Base-by-base conservation (phyloP, 2,888 invertebrate genomes). In the Philopedon plagiatum region DNA sequence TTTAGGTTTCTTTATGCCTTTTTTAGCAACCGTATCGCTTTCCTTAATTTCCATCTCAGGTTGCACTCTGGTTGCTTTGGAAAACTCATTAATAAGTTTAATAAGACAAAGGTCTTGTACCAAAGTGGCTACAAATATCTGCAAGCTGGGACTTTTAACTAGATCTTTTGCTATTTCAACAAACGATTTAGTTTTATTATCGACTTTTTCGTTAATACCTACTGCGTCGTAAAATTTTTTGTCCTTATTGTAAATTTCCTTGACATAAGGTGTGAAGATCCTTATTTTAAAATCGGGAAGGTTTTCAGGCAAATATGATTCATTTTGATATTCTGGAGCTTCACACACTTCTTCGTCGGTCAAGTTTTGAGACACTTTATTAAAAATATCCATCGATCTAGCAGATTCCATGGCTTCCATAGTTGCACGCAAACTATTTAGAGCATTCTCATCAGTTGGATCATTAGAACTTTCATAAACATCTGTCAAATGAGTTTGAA, bases 31-130 rank as follows among this genome's bases (percentile, higher is more conserved):
- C 54, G 21, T 13, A 44, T 49, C 60, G 3, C 13, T 65, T 21
- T 32, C 21, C 23, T 66, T 37, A n/a, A 34, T 29, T 64, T 56
- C 49, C 61, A 18, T 11, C n/a, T 39, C 18, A 15, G 1, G 19
- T 54, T 72, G 7, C 23, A 23, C 15, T 46, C 2, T 64, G 46
- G 60, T 54, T 32, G 74, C 49, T 71, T 78, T 78, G 19, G 63
- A 57, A 21, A 80, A 54, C 29, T 80, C 77, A 15, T 75, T 76
- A 0, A 81, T 74, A 8, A 81, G 56, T 65, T 77, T 81, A 8
- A 81, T 75, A 5, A 81, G 61, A 44, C 79, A 80, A 9, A 81
- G 58, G 68, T 81, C 80, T 70, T 80, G 78, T 46, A 80, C 64
- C 2, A 81, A 44, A 5, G 78, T 79, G 37, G 78, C 77, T n/a